A percentile compares a stretch with the other conserved stretches of the same genome.
Evolutionary conservation across 2,888 invertebrate species (phyloP).

Genomic region (Agrochola litura): DNA sequence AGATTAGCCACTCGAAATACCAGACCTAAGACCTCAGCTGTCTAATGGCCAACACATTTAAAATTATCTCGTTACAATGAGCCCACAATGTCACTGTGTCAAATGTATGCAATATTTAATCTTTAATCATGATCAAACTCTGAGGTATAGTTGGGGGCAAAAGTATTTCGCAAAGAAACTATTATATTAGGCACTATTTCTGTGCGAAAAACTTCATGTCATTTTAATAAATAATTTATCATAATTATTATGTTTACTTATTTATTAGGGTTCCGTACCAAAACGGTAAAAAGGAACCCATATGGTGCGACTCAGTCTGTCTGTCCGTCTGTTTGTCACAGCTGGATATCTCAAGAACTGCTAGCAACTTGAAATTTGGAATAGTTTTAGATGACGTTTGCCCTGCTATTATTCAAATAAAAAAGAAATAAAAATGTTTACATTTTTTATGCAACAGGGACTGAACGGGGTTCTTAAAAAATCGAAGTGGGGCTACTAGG

Average conservation of each 20-base stretch:
- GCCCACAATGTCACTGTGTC: slow-evolving; percentile 44
- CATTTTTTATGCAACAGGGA: too few relatives aligned
- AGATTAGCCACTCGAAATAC: background rate
- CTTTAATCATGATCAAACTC: slow-evolving; percentile 41
- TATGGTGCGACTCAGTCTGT: too few relatives aligned
- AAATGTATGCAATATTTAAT: slow-evolving; percentile 19
- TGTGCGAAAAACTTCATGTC: background rate
- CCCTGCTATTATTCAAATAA: too few relatives aligned
- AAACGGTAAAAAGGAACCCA: too few relatives aligned
- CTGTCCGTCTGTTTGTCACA: too few relatives aligned
- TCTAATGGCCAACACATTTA: slow-evolving; percentile 15
- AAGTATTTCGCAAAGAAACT: background rate
- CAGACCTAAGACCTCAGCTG: slow-evolving; percentile 15
- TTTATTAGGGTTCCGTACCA: too few relatives aligned
- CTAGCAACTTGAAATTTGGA: too few relatives aligned
- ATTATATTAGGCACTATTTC: background rate
- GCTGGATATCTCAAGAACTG: too few relatives aligned
- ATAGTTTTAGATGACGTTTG: too few relatives aligned
- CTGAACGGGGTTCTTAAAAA: too few relatives aligned
- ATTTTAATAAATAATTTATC: background rate
- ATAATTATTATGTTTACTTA: background rate
- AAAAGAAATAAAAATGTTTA: too few relatives aligned
- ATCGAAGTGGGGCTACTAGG: too few relatives aligned
- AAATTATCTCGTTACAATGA: slow-evolving; percentile 24
- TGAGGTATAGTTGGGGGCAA: background rate